phyloP scores from a whole-genome alignment of 1,140 invertebrate genomes.

The Cardiocondyla obscurior region DNA sequence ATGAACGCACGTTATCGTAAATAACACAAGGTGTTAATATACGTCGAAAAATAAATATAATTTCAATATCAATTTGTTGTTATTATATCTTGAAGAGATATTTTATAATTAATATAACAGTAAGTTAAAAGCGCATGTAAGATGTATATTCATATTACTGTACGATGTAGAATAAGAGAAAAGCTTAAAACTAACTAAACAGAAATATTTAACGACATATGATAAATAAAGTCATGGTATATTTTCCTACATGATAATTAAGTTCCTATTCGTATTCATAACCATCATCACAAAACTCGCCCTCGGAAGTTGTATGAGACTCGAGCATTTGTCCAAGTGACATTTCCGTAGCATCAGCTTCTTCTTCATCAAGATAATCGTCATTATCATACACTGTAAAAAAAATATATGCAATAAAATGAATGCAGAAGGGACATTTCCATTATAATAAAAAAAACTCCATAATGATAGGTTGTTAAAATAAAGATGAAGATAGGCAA shows the following conservation, averaged over 20 bases:
- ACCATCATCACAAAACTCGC: constrained; percentile 76
- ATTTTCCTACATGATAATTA: too few species aligned
- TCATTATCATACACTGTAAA: constrained; percentile 74
- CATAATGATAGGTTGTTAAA: too few species aligned
- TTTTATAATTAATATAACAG: too few species aligned
- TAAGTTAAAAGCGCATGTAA: too few species aligned
- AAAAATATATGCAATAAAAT: constrained; percentile 47
- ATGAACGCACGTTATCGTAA: background rate
- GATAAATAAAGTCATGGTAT: too few species aligned
- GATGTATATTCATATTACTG: too few species aligned
- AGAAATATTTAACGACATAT: too few species aligned
- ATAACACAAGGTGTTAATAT: background rate
- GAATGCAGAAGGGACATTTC: background rate
- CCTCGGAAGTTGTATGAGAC: constrained; percentile 70
- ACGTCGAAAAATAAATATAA: too few species aligned
- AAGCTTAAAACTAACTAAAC: too few species aligned
- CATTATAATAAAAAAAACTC: background rate
- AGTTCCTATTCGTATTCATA: constrained; percentile 75
- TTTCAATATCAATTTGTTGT: too few species aligned
- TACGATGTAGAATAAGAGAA: too few species aligned
- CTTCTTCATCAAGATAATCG: constrained; percentile 82
- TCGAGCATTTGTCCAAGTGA: constrained; percentile 83
- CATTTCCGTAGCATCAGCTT: constrained; percentile 79
- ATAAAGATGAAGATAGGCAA: background rate
- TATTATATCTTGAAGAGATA: too few species aligned